Conservation (phyloP, 2,888 invertebrate species). For the Acleris cristana region DNA sequence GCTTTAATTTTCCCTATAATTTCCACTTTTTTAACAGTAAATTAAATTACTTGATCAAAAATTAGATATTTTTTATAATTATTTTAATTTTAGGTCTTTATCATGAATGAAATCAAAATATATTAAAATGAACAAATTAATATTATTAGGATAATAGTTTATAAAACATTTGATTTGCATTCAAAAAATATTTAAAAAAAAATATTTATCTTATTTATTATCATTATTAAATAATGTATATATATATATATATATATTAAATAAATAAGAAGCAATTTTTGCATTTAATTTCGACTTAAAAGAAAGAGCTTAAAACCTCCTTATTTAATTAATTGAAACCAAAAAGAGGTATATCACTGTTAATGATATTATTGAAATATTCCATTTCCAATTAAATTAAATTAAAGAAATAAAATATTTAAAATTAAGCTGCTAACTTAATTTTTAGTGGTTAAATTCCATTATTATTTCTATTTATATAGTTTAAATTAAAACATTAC, state of each 20-base stretch:
- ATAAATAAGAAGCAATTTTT: conserved; percentile 83
- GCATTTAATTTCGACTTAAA: conserved; percentile 79
- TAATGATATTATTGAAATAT: conserved; percentile 84
- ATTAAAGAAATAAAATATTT: conserved; percentile 77
- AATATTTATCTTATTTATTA: conserved; percentile 60
- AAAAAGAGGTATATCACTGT: conserved; percentile 87
- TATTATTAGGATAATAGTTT: conserved; percentile 67
- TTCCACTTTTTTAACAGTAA: conserved; percentile 59
- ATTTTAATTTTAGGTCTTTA: conserved; percentile 78
- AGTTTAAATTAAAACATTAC: conserved; percentile 86
- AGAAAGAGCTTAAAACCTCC: conserved; percentile 71
- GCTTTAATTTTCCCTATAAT: conserved; percentile 85
- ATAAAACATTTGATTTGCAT: conserved; percentile 70
- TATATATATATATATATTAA: too few relatives aligned
- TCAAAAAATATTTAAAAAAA: conserved; percentile 73
- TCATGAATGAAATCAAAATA: conserved; percentile 74
- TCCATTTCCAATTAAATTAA: conserved; percentile 77
- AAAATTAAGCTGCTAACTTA: conserved; percentile 87
- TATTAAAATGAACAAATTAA: conserved; percentile 70
- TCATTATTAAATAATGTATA: conserved; percentile 66
- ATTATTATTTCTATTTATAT: conserved; percentile 84
- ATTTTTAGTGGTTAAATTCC: conserved; percentile 77
- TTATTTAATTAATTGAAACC: conserved; percentile 83
- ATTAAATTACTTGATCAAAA: conserved; percentile 59
- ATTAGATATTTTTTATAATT: conserved; percentile 73